Conservation (phyloP, 2,888 invertebrate genomes). For the Drosophila nigritarsus region DNA sequence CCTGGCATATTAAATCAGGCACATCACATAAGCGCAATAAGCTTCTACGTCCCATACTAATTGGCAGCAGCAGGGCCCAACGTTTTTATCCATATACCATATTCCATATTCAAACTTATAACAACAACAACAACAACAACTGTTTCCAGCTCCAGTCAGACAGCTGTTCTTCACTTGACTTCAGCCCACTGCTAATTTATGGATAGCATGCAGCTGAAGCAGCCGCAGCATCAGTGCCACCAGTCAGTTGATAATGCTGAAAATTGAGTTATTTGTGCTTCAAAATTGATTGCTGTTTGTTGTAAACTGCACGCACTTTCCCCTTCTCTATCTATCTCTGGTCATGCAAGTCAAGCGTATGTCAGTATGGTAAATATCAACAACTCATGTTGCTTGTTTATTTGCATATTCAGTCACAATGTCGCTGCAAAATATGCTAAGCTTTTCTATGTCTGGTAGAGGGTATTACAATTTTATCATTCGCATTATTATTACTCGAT, state of each 20-base stretch:
- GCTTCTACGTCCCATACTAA: constrained; percentile 33
- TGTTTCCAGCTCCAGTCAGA: constrained; percentile 22
- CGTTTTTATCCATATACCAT: constrained; percentile 9
- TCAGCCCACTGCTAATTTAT: constrained; percentile 60
- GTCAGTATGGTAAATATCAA: constrained; percentile 22
- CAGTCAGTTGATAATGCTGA: constrained; percentile 44
- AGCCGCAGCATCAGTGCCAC: neutral
- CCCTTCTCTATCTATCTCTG: neutral
- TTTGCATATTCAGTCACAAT: constrained; percentile 1
- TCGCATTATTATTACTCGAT: neutral
- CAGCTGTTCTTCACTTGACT: constrained; percentile 20
- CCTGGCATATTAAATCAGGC: constrained; percentile 18
- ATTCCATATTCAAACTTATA: constrained; percentile 26
- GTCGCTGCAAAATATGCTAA: constrained; percentile 18
- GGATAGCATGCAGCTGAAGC: constrained; percentile 45
- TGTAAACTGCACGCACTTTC: constrained; percentile 50
- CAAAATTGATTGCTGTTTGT: constrained; percentile 76
- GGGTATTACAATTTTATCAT: neutral
- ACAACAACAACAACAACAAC: neutral
- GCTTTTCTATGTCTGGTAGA: neutral
- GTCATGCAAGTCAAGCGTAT: constrained; percentile 26
- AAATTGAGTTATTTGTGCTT: constrained; percentile 79
- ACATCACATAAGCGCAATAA: constrained; percentile 16
- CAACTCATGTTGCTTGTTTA: constrained; percentile 1
- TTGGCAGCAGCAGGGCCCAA: constrained; percentile 30